Conservation (phyloP, 2,888 invertebrate genomes). For the Eristalis tenax region DNA sequence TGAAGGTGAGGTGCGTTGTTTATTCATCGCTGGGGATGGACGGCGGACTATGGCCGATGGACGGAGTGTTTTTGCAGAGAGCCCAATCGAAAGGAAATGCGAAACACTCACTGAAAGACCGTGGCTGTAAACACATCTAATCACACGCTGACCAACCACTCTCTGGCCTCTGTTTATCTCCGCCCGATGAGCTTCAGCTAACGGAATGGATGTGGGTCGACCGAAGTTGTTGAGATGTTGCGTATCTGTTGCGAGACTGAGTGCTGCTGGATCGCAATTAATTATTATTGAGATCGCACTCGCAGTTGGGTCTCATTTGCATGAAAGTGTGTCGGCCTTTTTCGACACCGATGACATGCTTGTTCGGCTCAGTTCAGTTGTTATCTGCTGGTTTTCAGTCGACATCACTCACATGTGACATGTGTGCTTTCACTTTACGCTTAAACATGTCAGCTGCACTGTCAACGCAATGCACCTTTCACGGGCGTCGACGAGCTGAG, state of each 20-base stretch:
- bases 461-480: background rate
- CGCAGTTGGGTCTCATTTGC: background rate
- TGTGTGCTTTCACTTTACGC: background rate
- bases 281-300: constrained; percentile 7
- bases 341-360: background rate
- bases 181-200: background rate
- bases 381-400: background rate
- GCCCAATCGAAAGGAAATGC: constrained; percentile 19
- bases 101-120: constrained; percentile 4
- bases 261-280: constrained; percentile 5
- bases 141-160: constrained; percentile 28
- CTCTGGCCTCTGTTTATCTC: constrained; percentile 1
- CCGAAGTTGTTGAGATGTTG: constrained; percentile 27
- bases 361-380: background rate
- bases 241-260: constrained; percentile 5
- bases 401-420: background rate
- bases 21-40: constrained; percentile 27
- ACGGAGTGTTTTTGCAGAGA: constrained; percentile 27
- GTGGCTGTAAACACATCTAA: constrained; percentile 41
- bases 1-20: constrained; percentile 28
- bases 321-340: background rate
- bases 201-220: constrained; percentile 32
- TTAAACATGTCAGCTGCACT: background rate
- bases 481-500: background rate
- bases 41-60: background rate